phyloP scores from a whole-genome alignment of 2,113 vertebrate genomes.

The Monopterus albus region DNA sequence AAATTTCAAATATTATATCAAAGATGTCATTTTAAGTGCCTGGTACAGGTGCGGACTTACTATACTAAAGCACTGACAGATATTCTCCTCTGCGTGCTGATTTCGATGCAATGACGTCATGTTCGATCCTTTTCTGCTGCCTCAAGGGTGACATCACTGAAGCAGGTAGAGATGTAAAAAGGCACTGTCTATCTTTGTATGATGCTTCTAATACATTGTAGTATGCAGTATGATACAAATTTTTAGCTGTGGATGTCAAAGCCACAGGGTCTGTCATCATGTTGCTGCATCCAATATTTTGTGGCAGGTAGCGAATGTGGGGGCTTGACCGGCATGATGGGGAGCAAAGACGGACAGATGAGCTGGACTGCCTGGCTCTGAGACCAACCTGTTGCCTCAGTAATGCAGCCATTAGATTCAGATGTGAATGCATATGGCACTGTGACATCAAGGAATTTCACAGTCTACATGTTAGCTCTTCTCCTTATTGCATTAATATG shows the following conservation, averaged over 20 bases:
- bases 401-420: slow-evolving; percentile 66
- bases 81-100: slow-evolving; percentile 57
- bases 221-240: background rate
- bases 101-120: slow-evolving; percentile 78
- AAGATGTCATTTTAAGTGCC: slow-evolving; percentile 49
- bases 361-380: slow-evolving; percentile 38
- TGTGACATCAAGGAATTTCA: slow-evolving; percentile 72
- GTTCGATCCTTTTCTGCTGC: slow-evolving; percentile 62
- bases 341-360: slow-evolving; percentile 25
- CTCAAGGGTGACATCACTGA: slow-evolving; percentile 71
- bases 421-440: slow-evolving; percentile 68
- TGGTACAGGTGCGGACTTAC: slow-evolving; percentile 39
- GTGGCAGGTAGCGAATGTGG: slow-evolving; percentile 18
- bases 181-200: slow-evolving; percentile 31
- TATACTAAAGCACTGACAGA: slow-evolving; percentile 42
- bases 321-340: slow-evolving; percentile 22
- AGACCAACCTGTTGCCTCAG: slow-evolving; percentile 77
- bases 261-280: slow-evolving; percentile 3
- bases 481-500: slow-evolving; percentile 76
- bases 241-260: background rate
- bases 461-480: slow-evolving; percentile 53
- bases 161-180: slow-evolving; percentile 53
- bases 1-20: slow-evolving; percentile 21
- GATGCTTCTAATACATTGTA: background rate
- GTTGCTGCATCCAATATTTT: slow-evolving; percentile 15